Evolutionary conservation across 2,888 invertebrate species (phyloP).

Genomic region (Dichetophora obliterata): DNA sequence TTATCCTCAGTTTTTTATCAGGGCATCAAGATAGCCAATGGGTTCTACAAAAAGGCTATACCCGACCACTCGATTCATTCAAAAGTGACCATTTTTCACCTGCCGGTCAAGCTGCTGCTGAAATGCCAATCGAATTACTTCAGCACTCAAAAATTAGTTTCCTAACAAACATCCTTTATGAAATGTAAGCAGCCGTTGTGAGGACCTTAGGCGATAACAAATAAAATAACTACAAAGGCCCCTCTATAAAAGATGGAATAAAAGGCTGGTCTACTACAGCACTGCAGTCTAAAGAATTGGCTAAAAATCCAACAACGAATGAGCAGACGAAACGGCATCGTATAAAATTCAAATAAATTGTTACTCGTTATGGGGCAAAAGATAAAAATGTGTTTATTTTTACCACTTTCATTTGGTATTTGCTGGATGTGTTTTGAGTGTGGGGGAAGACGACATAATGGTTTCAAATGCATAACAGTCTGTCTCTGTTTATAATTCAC

Average conservation of each 20-base stretch:
- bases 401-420: conserved; percentile 5
- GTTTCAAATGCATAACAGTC: not conserved
- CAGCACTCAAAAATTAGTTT: not conserved
- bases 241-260: not conserved
- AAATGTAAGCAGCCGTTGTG: not conserved
- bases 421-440: conserved; percentile 14
- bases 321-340: conserved; percentile 49
- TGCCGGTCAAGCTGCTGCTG: not conserved
- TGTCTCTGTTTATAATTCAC: conserved; percentile 19
- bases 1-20: no score
- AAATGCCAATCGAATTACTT: not conserved
- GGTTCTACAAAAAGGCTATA: no score
- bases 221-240: conserved; percentile 6
- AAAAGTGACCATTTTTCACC: not conserved
- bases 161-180: not conserved
- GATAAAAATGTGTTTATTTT: conserved; percentile 19
- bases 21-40: no score
- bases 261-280: conserved; percentile 36
- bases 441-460: conserved; percentile 19
- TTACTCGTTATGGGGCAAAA: conserved; percentile 40
- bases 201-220: conserved; percentile 45
- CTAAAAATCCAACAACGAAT: conserved; percentile 9
- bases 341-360: conserved; percentile 58
- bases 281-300: conserved; percentile 5
- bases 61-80: no score